Evolutionary conservation across 2,888 invertebrate species (phyloP), one percentile per base, ranked within the genome.

Genomic region (Bruchidius siliquastri): DNA sequence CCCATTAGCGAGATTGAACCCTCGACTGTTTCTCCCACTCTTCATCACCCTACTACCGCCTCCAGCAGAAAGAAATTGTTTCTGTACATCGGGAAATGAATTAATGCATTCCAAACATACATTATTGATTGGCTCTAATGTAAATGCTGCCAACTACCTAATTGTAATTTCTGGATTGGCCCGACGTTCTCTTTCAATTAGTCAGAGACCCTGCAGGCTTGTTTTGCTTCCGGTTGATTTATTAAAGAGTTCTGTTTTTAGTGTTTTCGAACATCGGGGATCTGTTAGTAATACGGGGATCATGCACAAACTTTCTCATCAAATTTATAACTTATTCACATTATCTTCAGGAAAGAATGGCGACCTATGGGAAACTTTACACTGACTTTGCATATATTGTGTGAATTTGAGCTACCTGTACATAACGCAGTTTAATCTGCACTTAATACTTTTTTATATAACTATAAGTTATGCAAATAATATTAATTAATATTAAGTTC

Each of bases 91-190:
- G 81, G 85, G 83, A 84, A 85, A 85, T 84, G 85, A 86, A 86
- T 86, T 85, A 86, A 85, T 86, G 86, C 83, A 85, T 85, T 84
- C 83, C 82, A 83, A 84, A 84, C 85, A 85, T 86, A 84, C 85
- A 86, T 86, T 86, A 86, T 86, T 85, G 85, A 86, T 85, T 81
- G 80, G 74, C 77, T 74, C 73, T 80, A 80, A 79, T 80, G 79
- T 81, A 88, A 88, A 88, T 88, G 88, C 87, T 87, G 86, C 87
- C 87, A 88, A 79, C 80, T 80, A 77, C 77, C 77, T 81, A 79
- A 81, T 80, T 79, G 79, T 79, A 80, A 81, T 81, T 80, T 78
- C 74, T 75, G 74, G 75, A 79, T 79, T 76, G 78, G 74, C 74
- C 76, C 20, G 26, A 26, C 69, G 71, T 66, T 75, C 72, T 72